A percentile compares a stretch with the other conserved stretches of the same genome.
phyloP scores from a whole-genome alignment of 2,888 invertebrate genomes.

The Drosophila paracracens region DNA sequence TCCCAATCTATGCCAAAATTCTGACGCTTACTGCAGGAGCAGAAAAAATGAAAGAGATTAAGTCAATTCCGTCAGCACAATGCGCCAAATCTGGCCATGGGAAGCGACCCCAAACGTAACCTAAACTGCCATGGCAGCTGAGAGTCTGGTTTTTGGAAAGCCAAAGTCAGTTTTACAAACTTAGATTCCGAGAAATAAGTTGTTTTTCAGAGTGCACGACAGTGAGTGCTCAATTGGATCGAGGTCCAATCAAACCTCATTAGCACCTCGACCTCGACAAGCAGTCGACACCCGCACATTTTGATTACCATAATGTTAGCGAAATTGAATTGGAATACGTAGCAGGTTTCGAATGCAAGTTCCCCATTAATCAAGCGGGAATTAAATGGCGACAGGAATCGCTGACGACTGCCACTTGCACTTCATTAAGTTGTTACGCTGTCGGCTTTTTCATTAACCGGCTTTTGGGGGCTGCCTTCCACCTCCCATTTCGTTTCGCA shows the following conservation, averaged over 20 bases:
- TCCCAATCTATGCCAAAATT: neutral
- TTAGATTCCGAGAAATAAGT: neutral
- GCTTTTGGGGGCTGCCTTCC: constrained; percentile 8
- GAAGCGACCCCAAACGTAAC: fast-evolving
- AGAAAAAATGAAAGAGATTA: fast-evolving
- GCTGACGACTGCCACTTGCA: constrained; percentile 42
- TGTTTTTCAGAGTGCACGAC: neutral
- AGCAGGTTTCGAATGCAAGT: constrained; percentile 15
- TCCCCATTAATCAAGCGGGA: constrained; percentile 45
- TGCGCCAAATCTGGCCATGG: neutral
- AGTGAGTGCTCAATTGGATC: neutral
- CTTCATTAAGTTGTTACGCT: constrained; percentile 47
- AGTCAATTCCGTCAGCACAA: neutral
- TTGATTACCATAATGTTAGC: constrained; percentile 22
- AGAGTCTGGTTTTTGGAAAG: neutral
- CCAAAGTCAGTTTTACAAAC: neutral
- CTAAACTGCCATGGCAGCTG: too few relatives aligned
- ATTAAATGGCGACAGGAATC: constrained; percentile 51
- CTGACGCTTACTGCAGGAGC: neutral
- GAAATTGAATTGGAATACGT: constrained; percentile 10
- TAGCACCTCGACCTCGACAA: constrained; percentile 34
- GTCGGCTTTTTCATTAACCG: constrained; percentile 60
- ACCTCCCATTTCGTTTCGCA: constrained; percentile 11
- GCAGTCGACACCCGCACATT: constrained; percentile 26
- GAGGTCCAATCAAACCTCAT: constrained; percentile 24